These are phyloP conservation scores for Pseudeuparius sepicola DNA, from an alignment of 2,888 invertebrate genomes.

Conservation along the genomic window DNA sequence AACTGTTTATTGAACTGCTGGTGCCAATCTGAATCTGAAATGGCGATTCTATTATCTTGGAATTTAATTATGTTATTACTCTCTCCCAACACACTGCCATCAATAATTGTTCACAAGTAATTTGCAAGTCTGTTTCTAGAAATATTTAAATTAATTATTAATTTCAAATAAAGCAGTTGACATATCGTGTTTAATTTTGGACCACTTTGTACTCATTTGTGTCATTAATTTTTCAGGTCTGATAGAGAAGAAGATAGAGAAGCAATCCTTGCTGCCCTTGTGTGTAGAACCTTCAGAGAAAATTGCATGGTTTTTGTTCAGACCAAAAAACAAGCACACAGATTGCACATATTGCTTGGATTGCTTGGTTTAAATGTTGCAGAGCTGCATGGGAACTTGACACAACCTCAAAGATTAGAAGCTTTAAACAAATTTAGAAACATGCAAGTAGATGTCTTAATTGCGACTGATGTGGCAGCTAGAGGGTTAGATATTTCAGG, in stretches of 20 bases:
- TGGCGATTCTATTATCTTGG: too few relatives aligned
- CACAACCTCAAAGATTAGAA: conserved; percentile 90
- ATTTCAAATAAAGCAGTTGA: too few relatives aligned
- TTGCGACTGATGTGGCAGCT: conserved; percentile 94
- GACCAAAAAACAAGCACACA: conserved; percentile 92
- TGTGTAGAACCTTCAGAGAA: conserved; percentile 82
- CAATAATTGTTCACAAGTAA: too few relatives aligned
- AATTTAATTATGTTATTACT: too few relatives aligned
- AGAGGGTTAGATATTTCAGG: conserved; percentile 90
- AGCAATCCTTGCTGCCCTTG: conserved; percentile 71
- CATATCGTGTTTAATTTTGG: too few relatives aligned
- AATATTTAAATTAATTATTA: too few relatives aligned
- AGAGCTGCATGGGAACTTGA: conserved; percentile 91
- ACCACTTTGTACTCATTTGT: too few relatives aligned
- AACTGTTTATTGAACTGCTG: too few relatives aligned
- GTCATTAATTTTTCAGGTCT: conserved; percentile 34
- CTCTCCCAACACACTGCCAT: too few relatives aligned
- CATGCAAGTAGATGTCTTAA: conserved; percentile 64
- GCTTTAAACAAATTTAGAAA: conserved; percentile 82
- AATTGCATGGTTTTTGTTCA: conserved; percentile 93
- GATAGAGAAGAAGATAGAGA: conserved; percentile 87
- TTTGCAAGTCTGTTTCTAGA: too few relatives aligned
- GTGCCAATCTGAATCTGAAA: too few relatives aligned
- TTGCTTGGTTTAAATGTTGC: conserved; percentile 76
- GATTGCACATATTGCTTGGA: conserved; percentile 85